phyloP scores from a whole-genome alignment of 92 coral and sea anemone species.

The Epizoanthus ramosus region DNA sequence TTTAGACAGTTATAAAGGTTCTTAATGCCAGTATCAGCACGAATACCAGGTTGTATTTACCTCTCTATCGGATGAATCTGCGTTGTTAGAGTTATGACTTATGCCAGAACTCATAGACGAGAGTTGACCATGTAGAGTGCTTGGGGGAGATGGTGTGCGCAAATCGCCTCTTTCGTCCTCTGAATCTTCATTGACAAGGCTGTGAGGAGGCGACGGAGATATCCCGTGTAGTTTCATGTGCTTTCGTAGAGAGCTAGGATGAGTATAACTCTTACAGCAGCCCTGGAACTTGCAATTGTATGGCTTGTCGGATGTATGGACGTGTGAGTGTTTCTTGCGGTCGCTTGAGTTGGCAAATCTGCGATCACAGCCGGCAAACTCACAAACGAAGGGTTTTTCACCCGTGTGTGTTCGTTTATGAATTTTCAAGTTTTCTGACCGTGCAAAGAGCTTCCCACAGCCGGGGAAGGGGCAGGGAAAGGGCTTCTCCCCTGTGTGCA shows the following conservation, averaged over 20 bases:
- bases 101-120: conserved; percentile 51
- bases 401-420: conserved; percentile 99
- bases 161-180: conserved; percentile 52
- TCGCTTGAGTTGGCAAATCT: conserved; percentile 99
- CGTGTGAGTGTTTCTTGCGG: conserved; percentile 98
- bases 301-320: conserved; percentile 98
- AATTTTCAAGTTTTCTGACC: conserved; percentile 97
- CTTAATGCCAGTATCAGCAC: conserved; percentile 42
- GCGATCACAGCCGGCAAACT: conserved; percentile 95
- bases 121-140: conserved; percentile 51
- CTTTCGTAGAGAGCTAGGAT: conserved; percentile 96
- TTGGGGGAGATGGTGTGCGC: conserved; percentile 76
- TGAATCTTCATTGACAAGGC: conserved; percentile 60
- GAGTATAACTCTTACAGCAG: conserved; percentile 98
- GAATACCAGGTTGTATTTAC: conserved; percentile 80
- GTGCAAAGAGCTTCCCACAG: conserved; percentile 98
- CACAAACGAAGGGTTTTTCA: conserved; percentile 97
- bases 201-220: conserved; percentile 90
- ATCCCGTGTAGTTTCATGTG: conserved; percentile 97
- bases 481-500: conserved; percentile 98
- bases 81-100: conserved; percentile 51
- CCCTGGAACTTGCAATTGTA: conserved; percentile 97
- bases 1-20: neutral
- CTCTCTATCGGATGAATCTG: conserved; percentile 56
- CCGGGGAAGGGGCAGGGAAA: conserved; percentile 98